These are phyloP conservation scores for Sarcophaga carnaria DNA, from an alignment of 2,888 invertebrate species.

Conservation along the genomic window DNA sequence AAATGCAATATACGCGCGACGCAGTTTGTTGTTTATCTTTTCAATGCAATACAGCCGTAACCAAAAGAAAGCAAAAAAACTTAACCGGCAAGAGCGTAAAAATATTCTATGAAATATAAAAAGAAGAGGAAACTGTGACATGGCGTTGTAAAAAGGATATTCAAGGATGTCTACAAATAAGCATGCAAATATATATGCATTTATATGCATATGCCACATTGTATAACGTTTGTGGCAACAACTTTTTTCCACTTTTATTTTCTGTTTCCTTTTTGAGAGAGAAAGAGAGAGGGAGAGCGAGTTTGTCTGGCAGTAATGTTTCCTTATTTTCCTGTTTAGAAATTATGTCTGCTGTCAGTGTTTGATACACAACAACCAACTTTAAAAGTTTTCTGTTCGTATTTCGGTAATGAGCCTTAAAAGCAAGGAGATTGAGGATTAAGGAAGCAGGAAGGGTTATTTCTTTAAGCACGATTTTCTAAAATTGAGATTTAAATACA, in stretches of 20 bases:
- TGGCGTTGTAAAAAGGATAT: conserved; percentile 17
- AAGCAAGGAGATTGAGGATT: too few relatives aligned
- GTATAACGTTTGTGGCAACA: conserved; percentile 4
- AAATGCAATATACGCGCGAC: conserved; percentile 77
- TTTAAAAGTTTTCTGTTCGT: too few relatives aligned
- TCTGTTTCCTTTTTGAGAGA: neutral
- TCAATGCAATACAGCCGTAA: neutral
- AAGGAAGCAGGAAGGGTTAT: too few relatives aligned
- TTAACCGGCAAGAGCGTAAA: neutral
- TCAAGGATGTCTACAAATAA: neutral
- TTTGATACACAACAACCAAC: neutral
- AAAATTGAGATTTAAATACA: too few relatives aligned
- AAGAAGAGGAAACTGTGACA: conserved; percentile 1
- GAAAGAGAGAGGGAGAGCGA: neutral
- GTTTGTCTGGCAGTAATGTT: conserved; percentile 39
- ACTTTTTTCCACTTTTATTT: conserved; percentile 15
- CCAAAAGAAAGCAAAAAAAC: neutral
- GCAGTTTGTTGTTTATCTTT: conserved; percentile 53
- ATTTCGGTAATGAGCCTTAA: too few relatives aligned
- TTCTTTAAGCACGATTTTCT: too few relatives aligned
- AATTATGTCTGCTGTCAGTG: conserved; percentile 9
- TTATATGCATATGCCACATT: neutral
- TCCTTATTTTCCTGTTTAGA: conserved; percentile 41
- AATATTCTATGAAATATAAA: neutral
- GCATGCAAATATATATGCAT: neutral